Evolutionary conservation across 64 coral and sea anemone species (phyloP), one percentile per base, ranked within the genome.

Genomic region (Astreopora myriophthalma): DNA sequence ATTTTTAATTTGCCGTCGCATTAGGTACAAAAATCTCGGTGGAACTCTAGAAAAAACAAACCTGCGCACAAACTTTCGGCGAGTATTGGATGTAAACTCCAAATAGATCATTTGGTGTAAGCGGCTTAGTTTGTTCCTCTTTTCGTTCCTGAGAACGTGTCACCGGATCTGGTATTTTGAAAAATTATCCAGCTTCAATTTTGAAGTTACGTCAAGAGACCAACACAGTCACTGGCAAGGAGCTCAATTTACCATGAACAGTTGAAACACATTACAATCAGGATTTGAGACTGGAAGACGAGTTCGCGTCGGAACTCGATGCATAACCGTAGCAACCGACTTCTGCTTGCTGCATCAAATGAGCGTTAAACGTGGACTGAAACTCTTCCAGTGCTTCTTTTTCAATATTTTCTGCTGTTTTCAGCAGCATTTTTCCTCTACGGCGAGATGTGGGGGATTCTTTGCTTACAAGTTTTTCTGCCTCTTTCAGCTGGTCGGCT

Each of bases 321-420:
- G 79, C 79, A 38, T 83, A 83, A 13, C 79, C 79, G 23, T 35
- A 83, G 9, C 79, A 83, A 25, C 51, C 58, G 9, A 83, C 52
- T 64, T 83, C 79, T 17, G 79, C 79, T 83, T 83, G 79, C 17
- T 83, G 79, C 9, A 34, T 63, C 58, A 83, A 83, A 63, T 83
- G 79, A 26, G 79, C 79, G 31, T 83, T 83, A 20, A 83, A 83
- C 11, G 79, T 83, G 57, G 79, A 83, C 20, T 83, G 79, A 57
- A 83, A 83, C 57, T 83, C 79, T 57, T 83, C 79, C 33, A 83
- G n/a, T 12, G 79, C 79, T 64, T 83, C 79, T 65, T 83, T 83
- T 32, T 83, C 79, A 5, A 83, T 83, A 33, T 83, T 83, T 83
- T 83, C 79, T 12, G 79, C 79, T 64, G 79, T 83, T 83, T 38